Percentiles rank a stretch among this genome's conserved stretches.
phyloP scores from a whole-genome alignment of 2,888 invertebrate species.

The Latrodectus elegans region DNA sequence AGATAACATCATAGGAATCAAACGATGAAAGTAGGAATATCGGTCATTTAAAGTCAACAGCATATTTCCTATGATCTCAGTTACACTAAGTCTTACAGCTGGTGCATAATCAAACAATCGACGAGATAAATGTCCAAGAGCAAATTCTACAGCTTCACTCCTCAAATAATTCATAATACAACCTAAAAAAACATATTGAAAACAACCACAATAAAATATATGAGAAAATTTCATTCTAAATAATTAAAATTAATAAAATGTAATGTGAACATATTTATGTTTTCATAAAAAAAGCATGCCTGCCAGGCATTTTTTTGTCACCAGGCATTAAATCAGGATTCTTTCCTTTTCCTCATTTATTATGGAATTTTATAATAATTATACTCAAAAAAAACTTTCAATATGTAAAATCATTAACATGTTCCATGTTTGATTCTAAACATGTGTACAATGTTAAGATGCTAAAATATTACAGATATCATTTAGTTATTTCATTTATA shows the following conservation, averaged over 20 bases:
- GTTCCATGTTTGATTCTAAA: no score
- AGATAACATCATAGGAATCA: conserved; percentile 89
- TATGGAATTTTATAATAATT: no score
- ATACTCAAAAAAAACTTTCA: no score
- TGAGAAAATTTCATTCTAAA: neutral
- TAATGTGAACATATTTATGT: neutral
- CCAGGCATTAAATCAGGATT: no score
- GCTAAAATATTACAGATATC: no score
- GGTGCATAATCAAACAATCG: conserved; percentile 89
- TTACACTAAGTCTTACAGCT: conserved; percentile 84
- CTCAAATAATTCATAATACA: conserved; percentile 82
- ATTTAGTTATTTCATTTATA: no score
- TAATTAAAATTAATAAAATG: neutral
- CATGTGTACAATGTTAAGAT: no score
- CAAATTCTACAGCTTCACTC: conserved; percentile 83
- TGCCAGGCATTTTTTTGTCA: neutral
- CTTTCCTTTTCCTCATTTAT: no score
- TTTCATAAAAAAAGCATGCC: neutral
- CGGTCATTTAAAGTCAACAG: conserved; percentile 85
- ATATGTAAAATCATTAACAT: no score
- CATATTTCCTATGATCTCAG: conserved; percentile 85
- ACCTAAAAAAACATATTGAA: conserved; percentile 73
- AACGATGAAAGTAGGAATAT: conserved; percentile 90
- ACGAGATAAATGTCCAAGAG: conserved; percentile 87
- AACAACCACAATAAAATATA: no score